Evolutionary conservation across 2,888 invertebrate genomes (phyloP), one percentile per base, ranked within the genome.

Genomic region (Ectemnius lituratus): DNA sequence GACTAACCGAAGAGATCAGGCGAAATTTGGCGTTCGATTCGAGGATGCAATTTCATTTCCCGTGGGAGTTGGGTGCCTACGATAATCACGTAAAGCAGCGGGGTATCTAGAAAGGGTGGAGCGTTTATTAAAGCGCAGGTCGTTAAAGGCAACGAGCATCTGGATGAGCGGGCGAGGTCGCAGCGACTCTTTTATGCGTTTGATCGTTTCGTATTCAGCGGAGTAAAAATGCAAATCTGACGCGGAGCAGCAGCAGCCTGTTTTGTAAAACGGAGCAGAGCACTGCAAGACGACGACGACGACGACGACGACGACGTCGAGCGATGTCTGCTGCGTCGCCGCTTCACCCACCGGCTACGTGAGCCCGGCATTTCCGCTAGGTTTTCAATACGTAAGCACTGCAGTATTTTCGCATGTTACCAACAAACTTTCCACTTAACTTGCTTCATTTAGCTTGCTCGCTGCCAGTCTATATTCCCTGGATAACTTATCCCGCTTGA

Each of bases 351-450:
- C 75, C 63, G 66, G 70, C 75, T 37, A 79, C 79, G 78, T 81
- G 84, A 73, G 69, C 73, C 70, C 66, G 77, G 76, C 79, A 80
- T 76, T 75, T 76, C 75, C 63, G 61, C 73, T 73, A 80, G 81
- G 81, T 86, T 86, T 87, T 86, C 84, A 85, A 85, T 88, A 86
- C 84, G 83, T 81, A 78, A 80, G 73, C 78, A 78, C 71, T 82
- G 82, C 82, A 84, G 87, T 79, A 86, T 86, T 87, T 86, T 83
- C 84, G 74, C 75, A 71, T 77, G 84, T 84, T 84, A 81, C 84
- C 83, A 78, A 81, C 83, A 82, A 88, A 88, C 88, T 88, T 88
- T 87, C 84, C 87, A 88, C 87, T 88, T 85, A 88, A 87, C 86
- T 86, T 84, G 85, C 84, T 88, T 88, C 85, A 87, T 88, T 88